Base-by-base conservation (phyloP, 2,797 vertebrate genomes). In the Sarcoramphus papa region DNA sequence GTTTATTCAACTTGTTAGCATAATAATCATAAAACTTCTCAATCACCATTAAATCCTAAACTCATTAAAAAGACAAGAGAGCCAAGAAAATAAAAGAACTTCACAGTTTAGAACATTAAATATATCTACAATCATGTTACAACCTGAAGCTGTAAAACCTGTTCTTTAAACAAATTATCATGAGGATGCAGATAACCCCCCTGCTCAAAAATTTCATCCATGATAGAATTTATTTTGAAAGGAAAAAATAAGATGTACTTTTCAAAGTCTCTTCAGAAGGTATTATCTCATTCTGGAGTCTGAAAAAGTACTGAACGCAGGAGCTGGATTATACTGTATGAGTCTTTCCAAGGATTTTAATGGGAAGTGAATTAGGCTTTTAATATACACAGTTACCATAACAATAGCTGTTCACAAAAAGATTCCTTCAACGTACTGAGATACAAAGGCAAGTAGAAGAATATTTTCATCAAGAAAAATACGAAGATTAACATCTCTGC, bases 361-460 rank as follows among this genome's bases (percentile, higher is more conserved):
- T 63, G 76, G 87, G 76, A 92, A 92, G 64, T 31, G 23, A 90
- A 96, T 94, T 91, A 94, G 51, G 92, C 89, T 96, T 92, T 96
- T 96, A 94, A 94, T 91, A 95, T 28, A 94, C 54, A 82, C 85
- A 94, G 95, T 94, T 96, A 94, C 92, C 95, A 95, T 96, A 97
- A 97, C 93, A 96, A 93, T 92, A 84, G 89, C 78, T 88, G 75
- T 54, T 90, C 92, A 89, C 62, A 83, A 65, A 90, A 84, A 93
- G 78, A 90, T 76, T 78, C 89, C 85, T 94, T 94, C 82, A 77
- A 31, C 63, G 78, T 13, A 18, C 43, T 50, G 28, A 92, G 62
- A 47, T 8, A 37, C 41, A 72, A 80, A 81, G 64, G 59, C 78
- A 92, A 76, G 75, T 2, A 74, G 65, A 73, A 88, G 68, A 91